Evolutionary conservation across 2,888 invertebrate genomes (phyloP), one percentile per base, ranked within the genome.

Genomic region (Drosophila neonasuta): DNA sequence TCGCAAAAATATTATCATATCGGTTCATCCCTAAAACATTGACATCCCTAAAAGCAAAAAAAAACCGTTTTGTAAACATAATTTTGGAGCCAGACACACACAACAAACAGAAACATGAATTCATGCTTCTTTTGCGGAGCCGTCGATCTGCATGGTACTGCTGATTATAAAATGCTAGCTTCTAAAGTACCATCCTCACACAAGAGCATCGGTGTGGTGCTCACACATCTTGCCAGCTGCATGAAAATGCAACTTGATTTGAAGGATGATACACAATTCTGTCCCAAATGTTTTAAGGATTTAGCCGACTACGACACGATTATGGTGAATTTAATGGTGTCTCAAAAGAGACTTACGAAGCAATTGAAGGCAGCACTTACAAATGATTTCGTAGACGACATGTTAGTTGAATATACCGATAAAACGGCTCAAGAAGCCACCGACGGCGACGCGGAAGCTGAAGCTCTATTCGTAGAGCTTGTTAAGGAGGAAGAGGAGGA

Each of bases 281-380:
- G 90, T 30, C 71, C 66, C 0, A 73, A 85, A 1, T 90, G 90
- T 62, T 89, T 83, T 41, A 71, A 65, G 2, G 87, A 89, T 49
- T 65, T 90, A 10, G 66, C 86, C 0, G 87, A 86, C 4, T 90
- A 90, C 50, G 90, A 90, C 51, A 66, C 82, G 29, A 79, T 89
- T 45, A 90, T 90, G 90, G 66, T 90, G 0, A 89, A 84, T 49
- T 70, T 90, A 11, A 83, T 90, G 71, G 74, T 80, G 6, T 83
- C 84, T 5, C 90, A 90, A 69, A 89, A 83, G 42, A 76, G 79
- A 13, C 74, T 90, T 0, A 88, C 89, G 0, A 70, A 68, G n/a
- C 77, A 87, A 32, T 64, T 90, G 3, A 80, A 81, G 15, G 73
- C 79, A 9, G 88, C 88, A 2, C 50, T 90, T 0, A 82, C 82